phyloP scores from a whole-genome alignment of 2,888 invertebrate genomes.

The Drosophila siamana region DNA sequence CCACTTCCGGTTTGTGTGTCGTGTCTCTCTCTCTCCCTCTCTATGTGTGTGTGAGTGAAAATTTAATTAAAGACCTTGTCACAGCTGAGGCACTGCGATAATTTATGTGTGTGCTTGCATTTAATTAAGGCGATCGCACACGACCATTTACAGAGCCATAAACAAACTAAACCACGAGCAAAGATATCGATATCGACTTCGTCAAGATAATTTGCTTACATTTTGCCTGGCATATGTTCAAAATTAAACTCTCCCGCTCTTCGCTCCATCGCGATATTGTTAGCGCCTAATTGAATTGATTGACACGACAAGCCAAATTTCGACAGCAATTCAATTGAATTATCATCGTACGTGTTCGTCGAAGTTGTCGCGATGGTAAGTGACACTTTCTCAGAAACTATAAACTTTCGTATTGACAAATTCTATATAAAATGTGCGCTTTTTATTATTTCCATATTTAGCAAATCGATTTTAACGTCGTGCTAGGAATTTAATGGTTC shows the following conservation, averaged over 20 bases:
- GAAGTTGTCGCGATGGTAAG: slow-evolving; percentile 45
- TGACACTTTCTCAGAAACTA: background rate
- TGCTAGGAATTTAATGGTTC: background rate
- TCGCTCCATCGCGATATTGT: slow-evolving; percentile 30
- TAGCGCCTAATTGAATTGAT: slow-evolving; percentile 62
- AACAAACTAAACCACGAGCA: slow-evolving; percentile 30
- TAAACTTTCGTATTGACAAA: background rate
- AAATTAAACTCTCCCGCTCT: slow-evolving; percentile 9
- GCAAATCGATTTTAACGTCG: background rate
- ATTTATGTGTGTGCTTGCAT: slow-evolving; percentile 65
- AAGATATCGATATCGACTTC: slow-evolving; percentile 16
- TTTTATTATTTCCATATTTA: background rate
- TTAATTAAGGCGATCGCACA: slow-evolving; percentile 74
- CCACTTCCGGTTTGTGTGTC: no score
- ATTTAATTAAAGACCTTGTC: slow-evolving; percentile 74
- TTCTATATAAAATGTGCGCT: background rate
- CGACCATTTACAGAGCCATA: slow-evolving; percentile 62
- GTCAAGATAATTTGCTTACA: slow-evolving; percentile 48
- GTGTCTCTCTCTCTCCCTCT: no score
- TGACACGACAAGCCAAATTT: slow-evolving; percentile 39
- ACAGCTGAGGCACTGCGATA: slow-evolving; percentile 56
- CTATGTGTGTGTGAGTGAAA: slow-evolving; percentile 33
- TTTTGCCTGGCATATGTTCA: slow-evolving; percentile 60
- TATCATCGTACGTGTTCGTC: background rate
- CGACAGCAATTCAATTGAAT: slow-evolving; percentile 22